Percentiles rank a stretch among this genome's conserved stretches.
Conservation (phyloP, 2,113 vertebrate species). For the Oostethus manadensis region DNA sequence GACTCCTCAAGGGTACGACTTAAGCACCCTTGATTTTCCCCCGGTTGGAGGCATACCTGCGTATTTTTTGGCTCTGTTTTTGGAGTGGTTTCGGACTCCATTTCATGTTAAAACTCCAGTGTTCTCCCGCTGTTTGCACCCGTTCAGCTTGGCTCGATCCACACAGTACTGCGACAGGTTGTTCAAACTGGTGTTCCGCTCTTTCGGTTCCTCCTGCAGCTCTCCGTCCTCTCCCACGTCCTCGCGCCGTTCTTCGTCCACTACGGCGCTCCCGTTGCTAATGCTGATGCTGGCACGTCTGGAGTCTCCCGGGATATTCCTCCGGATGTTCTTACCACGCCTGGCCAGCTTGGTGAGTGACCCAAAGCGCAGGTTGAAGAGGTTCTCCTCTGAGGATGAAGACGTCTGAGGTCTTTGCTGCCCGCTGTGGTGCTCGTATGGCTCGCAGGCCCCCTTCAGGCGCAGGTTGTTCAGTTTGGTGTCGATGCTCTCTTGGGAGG, state of each 20-base stretch:
- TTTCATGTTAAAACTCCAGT: slow-evolving; percentile 64
- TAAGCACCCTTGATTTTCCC: no score
- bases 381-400: slow-evolving; percentile 87
- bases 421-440: slow-evolving; percentile 70
- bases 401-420: slow-evolving; percentile 65
- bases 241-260: slow-evolving; percentile 61
- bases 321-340: slow-evolving; percentile 82
- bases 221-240: slow-evolving; percentile 73
- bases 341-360: slow-evolving; percentile 82
- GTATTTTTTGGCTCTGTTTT: no score
- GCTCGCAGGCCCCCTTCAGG: slow-evolving; percentile 75
- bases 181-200: slow-evolving; percentile 79
- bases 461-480: slow-evolving; percentile 91
- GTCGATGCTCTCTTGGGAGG: slow-evolving; percentile 96
- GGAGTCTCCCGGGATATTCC: slow-evolving; percentile 82
- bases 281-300: slow-evolving; percentile 80
- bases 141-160: slow-evolving; percentile 76
- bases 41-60: no score
- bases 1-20: no score
- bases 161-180: slow-evolving; percentile 75
- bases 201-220: slow-evolving; percentile 79
- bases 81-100: slow-evolving; percentile 9
- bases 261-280: slow-evolving; percentile 68
- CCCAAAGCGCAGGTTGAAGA: slow-evolving; percentile 86
- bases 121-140: slow-evolving; percentile 78